Base-by-base conservation (phyloP, 2,888 invertebrate species). In the Drosophila koepferae region DNA sequence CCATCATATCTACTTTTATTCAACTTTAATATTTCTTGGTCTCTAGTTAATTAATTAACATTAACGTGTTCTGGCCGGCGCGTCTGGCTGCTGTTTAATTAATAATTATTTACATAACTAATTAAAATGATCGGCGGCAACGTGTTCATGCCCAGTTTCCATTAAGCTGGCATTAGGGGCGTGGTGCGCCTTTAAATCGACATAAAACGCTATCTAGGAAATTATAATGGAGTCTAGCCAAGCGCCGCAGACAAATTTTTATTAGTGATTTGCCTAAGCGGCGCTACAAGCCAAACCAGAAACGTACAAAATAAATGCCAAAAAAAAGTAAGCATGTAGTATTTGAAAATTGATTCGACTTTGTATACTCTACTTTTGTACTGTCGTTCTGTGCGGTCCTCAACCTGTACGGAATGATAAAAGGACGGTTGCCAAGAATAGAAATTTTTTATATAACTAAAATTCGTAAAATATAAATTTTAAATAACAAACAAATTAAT, bases 61-160 rank as follows among this genome's bases (percentile, higher is more conserved):
- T 81, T 74, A 80, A 70, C 60, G 48, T 63, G 48, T 66, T 34
- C 53, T 46, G 63, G 41, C 64, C 66, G 49, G 67, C 61, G 63
- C 67, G 51, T 64, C 68, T 18, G 63, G 63, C 65, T 71, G 69
- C 63, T 61, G 58, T 60, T 82, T 81, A 82, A 81, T 87, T 79
- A 64, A 75, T 75, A 79, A 77, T 77, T 77, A 83, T 83, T 85
- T 87, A 79, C 81, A 82, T 85, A 79, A 71, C 79, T 81, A 81
- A 82, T 82, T 85, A 56, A 82, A 82, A 72, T 74, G 78, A 73
- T 85, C 71, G 74, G 63, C 67, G 75, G 64, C 18, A 76, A 74
- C 81, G 72, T 85, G 85, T 80, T 85, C 84, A 87, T 77, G 82
- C 70, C 64, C 72, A 74, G 85, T 82, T 87, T 82, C 74, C 81